Base-by-base conservation (phyloP, 1,140 invertebrate genomes). In the Megathymus violae region DNA sequence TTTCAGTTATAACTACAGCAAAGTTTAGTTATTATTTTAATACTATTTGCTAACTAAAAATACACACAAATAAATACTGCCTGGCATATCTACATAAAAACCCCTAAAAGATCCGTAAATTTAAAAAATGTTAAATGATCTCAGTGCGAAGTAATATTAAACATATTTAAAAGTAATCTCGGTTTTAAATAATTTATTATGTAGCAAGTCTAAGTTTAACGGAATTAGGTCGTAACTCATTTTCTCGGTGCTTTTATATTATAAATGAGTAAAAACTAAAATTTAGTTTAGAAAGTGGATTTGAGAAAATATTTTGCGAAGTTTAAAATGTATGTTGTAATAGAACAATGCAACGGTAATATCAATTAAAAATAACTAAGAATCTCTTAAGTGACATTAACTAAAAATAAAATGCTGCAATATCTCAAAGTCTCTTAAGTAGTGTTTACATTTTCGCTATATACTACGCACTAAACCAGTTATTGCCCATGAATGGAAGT, bases 401-500 rank as follows among this genome's bases (percentile, higher is more conserved):
- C 2, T 22, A 43, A 22, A 22, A 10, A 43, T 43, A 43, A 31
- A 3, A 31, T 9, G 1, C 9, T 31, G 9, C 9, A 31, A 31
- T 7, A 31, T 9, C 4, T 31, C 1, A 31, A 31, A 9, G 27
- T 9, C 27, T 9, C 19, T n/a, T n/a, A n/a, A n/a, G n/a, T n/a
- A 22, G 19, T 22, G 25, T 58, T 58, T 56, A 58, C 52, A 34
- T 44, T 58, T 58, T 58, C 43, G 52, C 52, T 22, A 58, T 9
- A 31, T 31, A 31, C 4, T 44, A 44, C 52, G 52, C 40, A 34
- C 22, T 44, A 58, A 58, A 58, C 52, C 38, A 16, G 52, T 58
- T 19, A n/a, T 15, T 16, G 22, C 14, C 50, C 38, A 65, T 65
- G 63, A 58, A 60, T 60, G 58, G 46, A 50, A 58, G 64, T 67